Conservation (phyloP, 1,140 invertebrate species). For the Tetragonula clypearis region DNA sequence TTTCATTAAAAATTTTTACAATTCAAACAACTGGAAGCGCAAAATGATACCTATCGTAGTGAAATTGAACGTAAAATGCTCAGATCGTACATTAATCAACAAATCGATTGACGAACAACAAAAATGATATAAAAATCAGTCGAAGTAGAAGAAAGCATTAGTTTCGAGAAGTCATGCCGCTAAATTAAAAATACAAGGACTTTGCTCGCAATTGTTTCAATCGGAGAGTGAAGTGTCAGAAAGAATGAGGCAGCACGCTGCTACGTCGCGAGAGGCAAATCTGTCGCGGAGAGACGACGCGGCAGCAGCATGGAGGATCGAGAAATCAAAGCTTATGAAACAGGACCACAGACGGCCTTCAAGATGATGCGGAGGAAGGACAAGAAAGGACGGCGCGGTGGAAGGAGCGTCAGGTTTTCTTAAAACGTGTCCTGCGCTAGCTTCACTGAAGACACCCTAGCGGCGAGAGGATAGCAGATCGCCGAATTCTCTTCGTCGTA, state of each 20-base stretch:
- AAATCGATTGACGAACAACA: too few species aligned
- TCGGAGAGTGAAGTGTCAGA: background rate
- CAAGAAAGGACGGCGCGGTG: conserved; percentile 17
- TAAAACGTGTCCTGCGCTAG: conserved; percentile 64
- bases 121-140: background rate
- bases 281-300: background rate
- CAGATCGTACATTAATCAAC: too few species aligned
- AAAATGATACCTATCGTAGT: too few species aligned
- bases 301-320: background rate
- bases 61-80: too few species aligned
- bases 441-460: conserved; percentile 25
- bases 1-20: too few species aligned
- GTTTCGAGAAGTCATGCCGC: fast-evolving
- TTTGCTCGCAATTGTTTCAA: background rate
- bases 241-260: background rate
- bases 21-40: too few species aligned
- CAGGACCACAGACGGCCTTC: background rate
- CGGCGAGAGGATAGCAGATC: conserved; percentile 50
- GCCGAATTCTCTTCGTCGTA: conserved; percentile 53
- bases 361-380: background rate
- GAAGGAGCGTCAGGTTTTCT: conserved; percentile 68
- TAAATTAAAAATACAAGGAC: background rate
- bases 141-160: background rate
- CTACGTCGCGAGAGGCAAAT: background rate
- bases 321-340: background rate